Conservation (phyloP, 2,797 vertebrate genomes). For the Typhlichthys eigenmanni region DNA sequence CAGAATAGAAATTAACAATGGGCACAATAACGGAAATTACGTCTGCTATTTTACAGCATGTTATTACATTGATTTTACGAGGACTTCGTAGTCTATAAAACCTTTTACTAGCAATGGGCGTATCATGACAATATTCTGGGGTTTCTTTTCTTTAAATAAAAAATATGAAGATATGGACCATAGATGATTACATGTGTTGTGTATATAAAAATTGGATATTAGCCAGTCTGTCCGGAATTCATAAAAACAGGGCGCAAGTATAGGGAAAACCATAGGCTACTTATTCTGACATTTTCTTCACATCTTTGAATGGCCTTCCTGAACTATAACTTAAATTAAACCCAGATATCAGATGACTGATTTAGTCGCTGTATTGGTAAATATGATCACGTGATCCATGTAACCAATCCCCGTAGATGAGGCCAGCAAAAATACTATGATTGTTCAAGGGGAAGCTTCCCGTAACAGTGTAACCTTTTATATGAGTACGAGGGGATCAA, state of each 20-base stretch:
- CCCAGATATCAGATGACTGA: constrained; percentile 86
- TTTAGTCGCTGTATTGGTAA: constrained; percentile 99
- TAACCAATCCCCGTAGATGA: constrained; percentile 97
- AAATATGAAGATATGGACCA: constrained; percentile 55
- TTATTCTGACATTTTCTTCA: too few species aligned
- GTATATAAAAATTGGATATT: constrained; percentile 43
- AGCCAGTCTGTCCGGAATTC: constrained; percentile 6
- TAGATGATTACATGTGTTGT: constrained; percentile 42
- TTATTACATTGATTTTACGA: constrained; percentile 85
- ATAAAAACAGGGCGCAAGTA: neutral
- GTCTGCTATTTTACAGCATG: constrained; percentile 78
- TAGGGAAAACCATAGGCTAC: neutral
- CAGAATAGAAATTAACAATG: constrained; percentile 64
- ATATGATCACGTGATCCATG: constrained; percentile 99
- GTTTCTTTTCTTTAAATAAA: constrained; percentile 56
- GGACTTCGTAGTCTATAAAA: constrained; percentile 81
- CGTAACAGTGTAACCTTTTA: constrained; percentile 92
- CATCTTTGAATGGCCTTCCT: constrained; percentile 16
- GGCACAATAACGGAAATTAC: constrained; percentile 64
- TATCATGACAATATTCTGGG: constrained; percentile 70
- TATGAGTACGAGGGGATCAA: constrained; percentile 89
- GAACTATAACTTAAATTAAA: constrained; percentile 71
- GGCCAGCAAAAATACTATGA: constrained; percentile 98
- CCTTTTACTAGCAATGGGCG: constrained; percentile 75
- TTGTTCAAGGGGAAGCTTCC: constrained; percentile 92